These are phyloP conservation scores for Drusus annulatus DNA, from an alignment of 1,140 invertebrate genomes.

Conservation along the genomic window DNA sequence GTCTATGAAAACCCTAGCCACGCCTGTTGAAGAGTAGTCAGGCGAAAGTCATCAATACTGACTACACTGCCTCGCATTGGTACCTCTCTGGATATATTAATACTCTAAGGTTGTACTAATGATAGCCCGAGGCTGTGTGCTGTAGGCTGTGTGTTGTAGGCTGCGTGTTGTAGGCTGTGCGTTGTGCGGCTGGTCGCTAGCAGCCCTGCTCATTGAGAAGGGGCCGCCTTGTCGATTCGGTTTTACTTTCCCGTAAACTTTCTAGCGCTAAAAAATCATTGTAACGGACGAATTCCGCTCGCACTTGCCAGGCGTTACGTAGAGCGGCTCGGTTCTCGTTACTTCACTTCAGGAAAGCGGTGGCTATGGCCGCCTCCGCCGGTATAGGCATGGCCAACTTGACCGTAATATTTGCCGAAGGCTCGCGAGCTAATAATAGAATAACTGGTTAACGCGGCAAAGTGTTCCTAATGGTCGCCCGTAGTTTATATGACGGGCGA, in stretches of 20 bases:
- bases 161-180: too few relatives aligned
- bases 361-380: too few relatives aligned
- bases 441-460: slow-evolving; percentile 1
- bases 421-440: slow-evolving; percentile 12
- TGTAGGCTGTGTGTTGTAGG: too few relatives aligned
- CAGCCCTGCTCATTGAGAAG: slow-evolving; percentile 10
- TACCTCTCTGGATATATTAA: too few relatives aligned
- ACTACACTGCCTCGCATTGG: too few relatives aligned
- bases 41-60: too few relatives aligned
- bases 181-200: neutral
- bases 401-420: slow-evolving; percentile 24
- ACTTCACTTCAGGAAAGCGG: slow-evolving; percentile 30
- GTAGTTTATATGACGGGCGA: too few relatives aligned
- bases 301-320: slow-evolving; percentile 28
- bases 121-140: too few relatives aligned
- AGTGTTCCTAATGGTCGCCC: neutral
- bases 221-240: slow-evolving; percentile 24
- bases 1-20: too few relatives aligned
- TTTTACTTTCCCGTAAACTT: slow-evolving; percentile 45
- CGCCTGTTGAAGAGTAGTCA: too few relatives aligned
- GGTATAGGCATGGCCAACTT: neutral
- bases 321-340: slow-evolving; percentile 17
- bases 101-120: too few relatives aligned
- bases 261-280: slow-evolving; percentile 35
- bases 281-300: slow-evolving; percentile 42